phyloP scores from a whole-genome alignment of 2,888 invertebrate genomes.

The Chrysotoxum bicinctum region DNA sequence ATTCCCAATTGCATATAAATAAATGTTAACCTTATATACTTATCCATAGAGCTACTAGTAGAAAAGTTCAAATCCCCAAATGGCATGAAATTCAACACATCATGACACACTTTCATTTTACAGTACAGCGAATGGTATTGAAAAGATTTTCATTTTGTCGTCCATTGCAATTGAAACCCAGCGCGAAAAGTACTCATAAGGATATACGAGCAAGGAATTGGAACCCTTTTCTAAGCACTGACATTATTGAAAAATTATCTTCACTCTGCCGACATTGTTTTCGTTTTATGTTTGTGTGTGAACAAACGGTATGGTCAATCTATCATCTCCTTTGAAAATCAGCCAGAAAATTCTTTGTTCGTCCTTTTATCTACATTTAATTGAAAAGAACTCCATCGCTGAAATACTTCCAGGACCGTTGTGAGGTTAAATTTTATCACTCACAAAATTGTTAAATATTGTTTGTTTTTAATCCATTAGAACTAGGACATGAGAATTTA shows the following conservation, averaged over 20 bases:
- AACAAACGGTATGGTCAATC: background rate
- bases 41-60: background rate
- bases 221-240: constrained; percentile 51
- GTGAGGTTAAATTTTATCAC: background rate
- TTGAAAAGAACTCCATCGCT: background rate
- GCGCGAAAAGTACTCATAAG: background rate
- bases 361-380: constrained; percentile 10
- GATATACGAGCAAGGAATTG: constrained; percentile 8
- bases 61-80: constrained; percentile 5
- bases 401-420: background rate
- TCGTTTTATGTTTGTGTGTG: constrained; percentile 9
- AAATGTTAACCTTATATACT: background rate
- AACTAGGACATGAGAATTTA: background rate
- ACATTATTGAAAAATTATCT: constrained; percentile 69
- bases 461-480: background rate
- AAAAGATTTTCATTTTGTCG: constrained; percentile 39
- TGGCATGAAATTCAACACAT: constrained; percentile 57
- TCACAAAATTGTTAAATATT: background rate
- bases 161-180: constrained; percentile 24
- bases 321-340: constrained; percentile 4
- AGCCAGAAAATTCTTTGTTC: constrained; percentile 15
- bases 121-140: constrained; percentile 26
- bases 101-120: constrained; percentile 63
- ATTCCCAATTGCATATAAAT: constrained; percentile 35
- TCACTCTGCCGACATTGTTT: constrained; percentile 43